Evolutionary conservation across 2,113 vertebrate species (phyloP).

Genomic region (Cheilinus undulatus): DNA sequence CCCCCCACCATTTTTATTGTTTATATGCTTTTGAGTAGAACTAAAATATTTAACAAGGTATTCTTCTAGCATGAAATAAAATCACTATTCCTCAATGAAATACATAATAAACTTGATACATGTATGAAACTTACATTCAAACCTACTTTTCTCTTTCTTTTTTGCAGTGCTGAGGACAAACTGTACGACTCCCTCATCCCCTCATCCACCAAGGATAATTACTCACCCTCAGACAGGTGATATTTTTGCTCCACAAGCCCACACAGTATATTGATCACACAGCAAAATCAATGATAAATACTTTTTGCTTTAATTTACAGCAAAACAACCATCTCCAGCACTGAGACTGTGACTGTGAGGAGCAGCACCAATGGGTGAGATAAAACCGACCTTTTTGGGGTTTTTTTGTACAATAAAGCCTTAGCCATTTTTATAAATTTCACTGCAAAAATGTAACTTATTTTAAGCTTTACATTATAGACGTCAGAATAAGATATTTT

Average conservation of each 20-base stretch:
- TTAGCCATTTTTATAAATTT: too few relatives aligned
- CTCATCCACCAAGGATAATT: conserved; percentile 2
- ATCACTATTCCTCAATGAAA: too few relatives aligned
- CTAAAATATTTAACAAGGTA: too few relatives aligned
- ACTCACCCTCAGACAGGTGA: conserved; percentile 52
- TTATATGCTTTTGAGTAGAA: too few relatives aligned
- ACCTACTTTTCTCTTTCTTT: not conserved
- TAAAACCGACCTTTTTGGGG: too few relatives aligned
- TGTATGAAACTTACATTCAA: not conserved
- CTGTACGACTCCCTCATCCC: conserved; percentile 49
- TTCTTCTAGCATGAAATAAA: too few relatives aligned
- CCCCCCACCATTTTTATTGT: too few relatives aligned
- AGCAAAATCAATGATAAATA: not conserved
- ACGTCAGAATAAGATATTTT: not conserved
- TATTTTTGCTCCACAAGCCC: not conserved
- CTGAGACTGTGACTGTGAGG: conserved; percentile 58
- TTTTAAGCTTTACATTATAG: too few relatives aligned
- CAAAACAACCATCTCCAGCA: conserved; percentile 30
- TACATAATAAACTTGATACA: too few relatives aligned
- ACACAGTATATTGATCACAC: not conserved
- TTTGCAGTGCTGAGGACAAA: conserved; percentile 52
- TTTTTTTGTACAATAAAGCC: too few relatives aligned
- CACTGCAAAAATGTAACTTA: too few relatives aligned
- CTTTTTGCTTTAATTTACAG: conserved; percentile 16
- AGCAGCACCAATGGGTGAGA: conserved; percentile 57